A percentile compares a stretch with the other conserved stretches of the same genome.
phyloP scores from a whole-genome alignment of 2,113 vertebrate species.

The Ailurus styani region DNA sequence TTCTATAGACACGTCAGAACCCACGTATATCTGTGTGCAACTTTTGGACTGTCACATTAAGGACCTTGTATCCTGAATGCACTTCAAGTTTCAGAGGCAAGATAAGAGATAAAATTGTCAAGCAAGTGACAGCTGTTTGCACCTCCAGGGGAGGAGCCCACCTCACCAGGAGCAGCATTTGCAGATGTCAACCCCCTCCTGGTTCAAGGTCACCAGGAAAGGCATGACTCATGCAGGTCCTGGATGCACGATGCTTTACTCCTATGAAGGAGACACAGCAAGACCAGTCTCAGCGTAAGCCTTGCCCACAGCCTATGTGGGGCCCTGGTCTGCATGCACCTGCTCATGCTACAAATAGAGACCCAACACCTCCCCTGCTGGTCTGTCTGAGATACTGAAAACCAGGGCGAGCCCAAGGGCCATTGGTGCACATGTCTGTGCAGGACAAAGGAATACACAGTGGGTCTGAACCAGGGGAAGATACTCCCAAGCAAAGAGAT shows the following conservation, averaged over 20 bases:
- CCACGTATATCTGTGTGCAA: accelerated
- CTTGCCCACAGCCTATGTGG: not conserved
- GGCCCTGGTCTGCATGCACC: accelerated
- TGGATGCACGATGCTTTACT: not conserved
- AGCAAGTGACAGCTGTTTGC: not conserved
- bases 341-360: not conserved
- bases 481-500: not conserved
- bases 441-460: not conserved
- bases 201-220: not conserved
- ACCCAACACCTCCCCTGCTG: not conserved
- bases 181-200: not conserved
- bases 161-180: not conserved
- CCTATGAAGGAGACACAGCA: not conserved
- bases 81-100: not conserved
- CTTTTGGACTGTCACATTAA: not conserved
- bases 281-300: not conserved
- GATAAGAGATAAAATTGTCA: not conserved
- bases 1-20: not conserved
- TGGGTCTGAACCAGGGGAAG: not conserved
- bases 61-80: not conserved
- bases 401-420: too few relatives aligned
- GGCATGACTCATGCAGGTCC: not conserved
- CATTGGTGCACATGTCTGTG: too few relatives aligned
- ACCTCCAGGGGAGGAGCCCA: not conserved
- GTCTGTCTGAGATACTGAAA: not conserved